These are phyloP conservation scores for Cerceris rybyensis DNA, from an alignment of 2,888 invertebrate genomes.

Conservation along the genomic window DNA sequence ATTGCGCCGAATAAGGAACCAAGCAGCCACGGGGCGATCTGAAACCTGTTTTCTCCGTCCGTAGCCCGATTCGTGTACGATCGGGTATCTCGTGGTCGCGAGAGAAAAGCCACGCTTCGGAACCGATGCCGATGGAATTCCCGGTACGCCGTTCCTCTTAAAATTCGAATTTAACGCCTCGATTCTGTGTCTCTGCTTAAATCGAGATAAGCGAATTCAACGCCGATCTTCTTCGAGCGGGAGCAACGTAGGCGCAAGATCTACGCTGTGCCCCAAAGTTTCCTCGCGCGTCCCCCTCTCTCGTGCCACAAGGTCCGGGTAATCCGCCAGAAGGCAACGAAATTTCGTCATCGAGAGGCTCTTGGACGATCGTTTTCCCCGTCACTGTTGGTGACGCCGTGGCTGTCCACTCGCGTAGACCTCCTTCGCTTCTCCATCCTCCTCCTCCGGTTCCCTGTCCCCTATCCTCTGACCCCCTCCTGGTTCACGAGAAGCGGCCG, in stretches of 20 bases:
- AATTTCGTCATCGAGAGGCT: too few relatives aligned
- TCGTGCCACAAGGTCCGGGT: too few relatives aligned
- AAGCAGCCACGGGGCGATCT: slow-evolving; percentile 23
- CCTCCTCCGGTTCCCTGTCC: too few relatives aligned
- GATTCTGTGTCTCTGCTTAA: slow-evolving; percentile 6
- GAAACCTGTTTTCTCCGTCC: slow-evolving; percentile 58
- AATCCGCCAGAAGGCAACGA: too few relatives aligned
- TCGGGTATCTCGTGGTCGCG: slow-evolving; percentile 36
- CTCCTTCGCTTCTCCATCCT: background rate
- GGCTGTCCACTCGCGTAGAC: slow-evolving; percentile 33
- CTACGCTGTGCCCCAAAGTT: too few relatives aligned
- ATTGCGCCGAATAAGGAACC: slow-evolving; percentile 46
- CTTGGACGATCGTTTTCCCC: too few relatives aligned
- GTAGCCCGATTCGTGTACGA: slow-evolving; percentile 55
- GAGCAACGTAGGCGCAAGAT: too few relatives aligned
- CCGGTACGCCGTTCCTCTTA: slow-evolving; percentile 15
- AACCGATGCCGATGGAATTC: slow-evolving; percentile 46
- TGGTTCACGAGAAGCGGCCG: slow-evolving; percentile 50
- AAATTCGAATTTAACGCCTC: slow-evolving; percentile 19
- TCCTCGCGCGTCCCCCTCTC: too few relatives aligned
- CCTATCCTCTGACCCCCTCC: background rate
- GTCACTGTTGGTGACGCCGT: slow-evolving; percentile 10
- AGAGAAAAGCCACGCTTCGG: slow-evolving; percentile 33
- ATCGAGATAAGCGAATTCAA: too few relatives aligned
- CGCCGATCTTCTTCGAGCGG: too few relatives aligned